A percentile compares a stretch with the other conserved stretches of the same genome.
phyloP scores from a whole-genome alignment of 1,140 invertebrate species.

The Geopemphigus sp. region DNA sequence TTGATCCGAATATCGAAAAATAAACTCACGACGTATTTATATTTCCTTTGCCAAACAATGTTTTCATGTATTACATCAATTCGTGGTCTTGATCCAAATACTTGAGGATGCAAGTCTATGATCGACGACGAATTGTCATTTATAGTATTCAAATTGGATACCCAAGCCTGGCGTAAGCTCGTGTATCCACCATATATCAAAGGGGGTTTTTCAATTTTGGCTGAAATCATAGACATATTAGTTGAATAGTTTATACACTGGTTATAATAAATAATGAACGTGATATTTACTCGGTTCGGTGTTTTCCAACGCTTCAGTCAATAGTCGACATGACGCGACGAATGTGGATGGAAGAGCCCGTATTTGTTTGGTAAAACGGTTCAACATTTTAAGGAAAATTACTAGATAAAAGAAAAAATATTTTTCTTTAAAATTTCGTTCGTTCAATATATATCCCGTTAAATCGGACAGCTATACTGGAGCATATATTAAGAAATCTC shows the following conservation, averaged over 20 bases:
- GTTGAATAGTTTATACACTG: background rate
- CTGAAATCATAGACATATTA: background rate
- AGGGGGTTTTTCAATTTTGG: conserved; percentile 49
- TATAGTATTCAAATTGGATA: conserved; percentile 81
- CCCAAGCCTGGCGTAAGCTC: conserved; percentile 78
- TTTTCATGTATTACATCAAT: conserved; percentile 88
- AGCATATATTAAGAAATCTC: too few species aligned
- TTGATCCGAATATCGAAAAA: too few species aligned
- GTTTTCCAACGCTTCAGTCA: background rate
- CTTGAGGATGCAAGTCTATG: conserved; percentile 81
- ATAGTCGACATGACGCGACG: background rate
- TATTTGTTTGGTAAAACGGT: conserved; percentile 29
- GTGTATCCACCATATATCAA: conserved; percentile 44
- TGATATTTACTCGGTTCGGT: background rate
- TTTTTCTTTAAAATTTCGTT: too few species aligned
- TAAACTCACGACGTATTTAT: conserved; percentile 71
- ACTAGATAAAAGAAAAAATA: too few species aligned
- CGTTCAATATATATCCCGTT: too few species aligned
- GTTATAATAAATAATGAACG: background rate
- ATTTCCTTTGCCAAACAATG: conserved; percentile 83
- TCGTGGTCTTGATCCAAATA: conserved; percentile 79
- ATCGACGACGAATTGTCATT: conserved; percentile 79
- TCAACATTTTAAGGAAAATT: conserved; percentile 44
- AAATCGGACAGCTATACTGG: too few species aligned
- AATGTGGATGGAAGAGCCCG: background rate